Percentiles rank a stretch among this genome's conserved stretches.
Conservation (phyloP, 1,140 invertebrate genomes). For the Pristionchus pacificus region DNA sequence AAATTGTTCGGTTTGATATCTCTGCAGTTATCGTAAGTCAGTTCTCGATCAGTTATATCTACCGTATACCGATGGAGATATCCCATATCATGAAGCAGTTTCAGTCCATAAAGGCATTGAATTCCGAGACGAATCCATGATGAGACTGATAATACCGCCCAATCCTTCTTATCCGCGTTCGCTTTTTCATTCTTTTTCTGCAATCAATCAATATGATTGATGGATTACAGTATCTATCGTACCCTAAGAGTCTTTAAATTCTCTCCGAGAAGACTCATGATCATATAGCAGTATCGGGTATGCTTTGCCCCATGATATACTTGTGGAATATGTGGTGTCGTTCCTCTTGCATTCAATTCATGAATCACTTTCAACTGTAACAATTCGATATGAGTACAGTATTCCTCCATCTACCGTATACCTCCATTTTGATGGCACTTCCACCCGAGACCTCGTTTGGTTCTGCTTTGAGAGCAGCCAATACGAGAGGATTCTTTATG, state of each 20-base stretch:
- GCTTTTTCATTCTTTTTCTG: neutral
- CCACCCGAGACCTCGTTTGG: constrained; percentile 35
- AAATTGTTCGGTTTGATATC: constrained; percentile 51
- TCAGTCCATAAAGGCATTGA: constrained; percentile 29
- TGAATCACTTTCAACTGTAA: neutral
- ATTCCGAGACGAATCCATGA: constrained; percentile 34
- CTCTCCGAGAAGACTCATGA: neutral
- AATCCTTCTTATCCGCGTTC: too few relatives aligned
- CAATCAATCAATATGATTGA: neutral
- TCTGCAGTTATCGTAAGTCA: neutral
- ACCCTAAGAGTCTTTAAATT: neutral
- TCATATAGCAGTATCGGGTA: constrained; percentile 17
- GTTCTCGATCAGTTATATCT: neutral
- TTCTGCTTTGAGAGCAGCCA: constrained; percentile 31
- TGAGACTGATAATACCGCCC: constrained; percentile 7
- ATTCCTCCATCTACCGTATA: neutral
- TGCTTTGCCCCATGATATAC: constrained; percentile 30
- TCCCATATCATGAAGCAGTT: constrained; percentile 28
- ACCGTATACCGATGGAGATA: constrained; percentile 28
- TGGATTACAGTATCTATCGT: neutral
- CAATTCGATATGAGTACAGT: neutral
- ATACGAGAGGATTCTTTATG: neutral
- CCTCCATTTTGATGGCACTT: constrained; percentile 34
- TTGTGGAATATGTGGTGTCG: constrained; percentile 22
- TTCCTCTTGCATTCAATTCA: constrained; percentile 22